Evolutionary conservation across 30 jellyfish, hydroid and myxozoan genomes (phyloP), one percentile per base, ranked within the genome.

Genomic region (Cassiopea andromeda): DNA sequence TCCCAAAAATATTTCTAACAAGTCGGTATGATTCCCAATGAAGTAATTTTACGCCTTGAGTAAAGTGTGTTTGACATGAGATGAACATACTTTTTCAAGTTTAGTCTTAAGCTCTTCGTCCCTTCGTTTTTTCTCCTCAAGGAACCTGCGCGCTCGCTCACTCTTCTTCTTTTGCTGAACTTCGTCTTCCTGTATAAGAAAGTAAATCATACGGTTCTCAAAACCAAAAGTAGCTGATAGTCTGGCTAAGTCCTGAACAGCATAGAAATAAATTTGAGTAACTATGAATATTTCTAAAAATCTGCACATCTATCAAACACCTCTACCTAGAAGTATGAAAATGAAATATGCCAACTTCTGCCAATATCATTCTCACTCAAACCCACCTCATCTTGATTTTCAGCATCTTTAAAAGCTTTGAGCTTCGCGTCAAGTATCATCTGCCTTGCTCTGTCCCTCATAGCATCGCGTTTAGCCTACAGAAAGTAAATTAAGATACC

Each of bases 371-470:
- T 27, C 38, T 27, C 38, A 27, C 6, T 0, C 27, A 64, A 16
- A 15, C 79, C 27, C 38, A 70, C 79, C 79, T 70, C 79, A 19
- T 87, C 86, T 1, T 78, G 90, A 50, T 70, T 43, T 57, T 61
- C 85, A 46, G 75, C 60, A n/a, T 46, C 86, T 48, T 66, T 82
- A 1, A 69, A 43, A 45, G 97, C 97, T 78, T 84, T 89, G 78
- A 27, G 38, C 68, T 94, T 89, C 49, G 98, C 98, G 54, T 94
- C 97, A 54, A 82, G 88, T 17, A 94, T 94, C 84, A 94, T 64
- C 70, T 77, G 75, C 44, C 97, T 92, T 66, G 98, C 98, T 77
- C 93, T 54, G 70, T 85, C 92, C 46, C 95, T 95, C n/a, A 94
- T n/a, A n/a, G 69, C 81, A 18, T 94, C 98, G 68, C 77, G 97